A percentile compares a stretch with the other conserved stretches of the same genome.
Conservation (phyloP, 2,797 vertebrate species). For the Eulemur coronatus region DNA sequence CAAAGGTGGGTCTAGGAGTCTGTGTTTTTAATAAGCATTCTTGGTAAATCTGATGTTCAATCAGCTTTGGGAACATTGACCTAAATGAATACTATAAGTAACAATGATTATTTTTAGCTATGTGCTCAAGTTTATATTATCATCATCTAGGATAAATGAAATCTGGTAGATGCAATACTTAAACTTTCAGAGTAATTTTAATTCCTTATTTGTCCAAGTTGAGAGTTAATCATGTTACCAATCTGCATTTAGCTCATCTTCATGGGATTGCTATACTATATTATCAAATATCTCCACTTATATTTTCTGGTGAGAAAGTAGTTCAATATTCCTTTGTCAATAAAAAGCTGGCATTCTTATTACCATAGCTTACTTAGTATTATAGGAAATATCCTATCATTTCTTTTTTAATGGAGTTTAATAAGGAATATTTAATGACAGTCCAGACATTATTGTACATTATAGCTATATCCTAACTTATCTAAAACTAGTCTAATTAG, state of each 20-base stretch:
- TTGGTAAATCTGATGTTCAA: background rate
- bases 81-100: background rate
- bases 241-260: background rate
- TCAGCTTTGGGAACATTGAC: background rate
- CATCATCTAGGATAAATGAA: constrained; percentile 3
- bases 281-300: constrained; percentile 3
- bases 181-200: constrained; percentile 25
- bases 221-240: constrained; percentile 21
- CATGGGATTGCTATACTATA: background rate
- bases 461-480: constrained; percentile 18
- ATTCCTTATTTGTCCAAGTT: background rate
- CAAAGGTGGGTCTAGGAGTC: background rate
- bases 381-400: constrained; percentile 33
- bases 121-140: background rate
- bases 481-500: background rate
- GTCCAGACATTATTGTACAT: background rate
- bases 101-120: background rate
- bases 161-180: background rate
- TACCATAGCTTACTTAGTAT: constrained; percentile 12
- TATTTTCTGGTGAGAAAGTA: constrained; percentile 24
- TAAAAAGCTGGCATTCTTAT: constrained; percentile 2
- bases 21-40: background rate
- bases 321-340: constrained; percentile 25
- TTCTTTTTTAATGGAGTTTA: constrained; percentile 41
- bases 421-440: constrained; percentile 41